phyloP scores from a whole-genome alignment of 2,797 vertebrate genomes.

The Malacoraja senta region DNA sequence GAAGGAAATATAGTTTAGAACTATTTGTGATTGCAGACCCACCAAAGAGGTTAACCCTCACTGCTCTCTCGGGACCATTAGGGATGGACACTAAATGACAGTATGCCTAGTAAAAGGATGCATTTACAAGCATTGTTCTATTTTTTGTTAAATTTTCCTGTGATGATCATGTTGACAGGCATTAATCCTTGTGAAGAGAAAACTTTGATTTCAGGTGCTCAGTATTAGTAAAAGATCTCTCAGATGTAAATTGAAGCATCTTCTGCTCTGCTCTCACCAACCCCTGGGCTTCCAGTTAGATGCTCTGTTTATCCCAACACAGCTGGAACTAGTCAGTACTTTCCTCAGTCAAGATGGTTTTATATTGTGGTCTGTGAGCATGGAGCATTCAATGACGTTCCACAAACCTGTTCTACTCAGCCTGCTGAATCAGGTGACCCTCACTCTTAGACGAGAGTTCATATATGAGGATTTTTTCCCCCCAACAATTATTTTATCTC shows the following conservation, averaged over 20 bases:
- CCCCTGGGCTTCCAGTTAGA: background rate
- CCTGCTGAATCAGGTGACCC: conserved; percentile 34
- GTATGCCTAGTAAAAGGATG: too few relatives aligned
- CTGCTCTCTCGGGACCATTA: too few relatives aligned
- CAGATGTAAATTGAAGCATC: background rate
- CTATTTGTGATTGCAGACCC: too few relatives aligned
- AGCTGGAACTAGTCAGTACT: background rate
- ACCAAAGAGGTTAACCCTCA: too few relatives aligned
- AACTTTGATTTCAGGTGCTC: background rate
- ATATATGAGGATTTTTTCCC: background rate
- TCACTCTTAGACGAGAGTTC: conserved; percentile 11
- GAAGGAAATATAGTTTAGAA: too few relatives aligned
- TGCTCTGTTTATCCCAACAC: background rate
- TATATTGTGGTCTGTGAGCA: background rate
- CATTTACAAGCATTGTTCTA: too few relatives aligned
- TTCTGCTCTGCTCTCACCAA: background rate
- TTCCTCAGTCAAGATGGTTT: background rate
- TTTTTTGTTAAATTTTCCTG: background rate
- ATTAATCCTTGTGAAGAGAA: background rate
- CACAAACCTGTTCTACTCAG: background rate
- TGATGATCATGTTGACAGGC: background rate
- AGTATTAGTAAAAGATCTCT: background rate
- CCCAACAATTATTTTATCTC: too few relatives aligned
- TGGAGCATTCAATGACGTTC: background rate
- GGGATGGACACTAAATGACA: too few relatives aligned